Evolutionary conservation across 2,797 vertebrate genomes (phyloP), one percentile per base, ranked within the genome.

Genomic region (Eptatretus atami): DNA sequence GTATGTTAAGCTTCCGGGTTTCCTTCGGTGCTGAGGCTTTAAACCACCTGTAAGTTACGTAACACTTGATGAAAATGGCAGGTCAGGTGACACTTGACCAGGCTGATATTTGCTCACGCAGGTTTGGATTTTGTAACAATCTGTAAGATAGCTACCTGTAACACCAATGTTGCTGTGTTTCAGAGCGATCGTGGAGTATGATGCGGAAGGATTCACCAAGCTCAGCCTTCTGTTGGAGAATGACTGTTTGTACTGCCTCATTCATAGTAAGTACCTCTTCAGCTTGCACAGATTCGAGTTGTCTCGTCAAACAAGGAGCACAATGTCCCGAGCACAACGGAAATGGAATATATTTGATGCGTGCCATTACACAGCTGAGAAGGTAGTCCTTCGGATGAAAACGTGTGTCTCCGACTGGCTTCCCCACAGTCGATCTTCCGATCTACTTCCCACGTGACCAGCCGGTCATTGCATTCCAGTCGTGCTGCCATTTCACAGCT

Each of bases 181-280:
- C 74, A 96, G 92, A 69, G 86, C 87, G 53, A 82, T 96, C 66
- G 90, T 95, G 70, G 92, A 98, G 69, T 98, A 96, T 19, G 87
- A 98, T 67, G 90, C 90, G 14, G 87, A 90, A 73, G 90, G 92
- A 67, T 98, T 98, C 75, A 98, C 92, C 65, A 95, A 95, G 72
- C 84, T 96, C 68, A 90, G 85, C 10, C 80, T 95, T 68, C 76
- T 98, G 53, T 80, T 98, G 69, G 86, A 92, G 81, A 94, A 84
- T 85, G 94, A 86, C 69, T 86, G 94, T 68, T 95, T 94, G 70
- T 94, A 86, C 74, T 94, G 93, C 74, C 79, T 98, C 63, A 88
- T 98, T 55, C 92, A 98, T 68, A 86, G 92, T 98, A 73, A 79
- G 78, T 81, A 76, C 65, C 63, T 63, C 68, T 70, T 70, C 52